Conservation (phyloP, 1,140 invertebrate species). For the Marisa cornuarietis region DNA sequence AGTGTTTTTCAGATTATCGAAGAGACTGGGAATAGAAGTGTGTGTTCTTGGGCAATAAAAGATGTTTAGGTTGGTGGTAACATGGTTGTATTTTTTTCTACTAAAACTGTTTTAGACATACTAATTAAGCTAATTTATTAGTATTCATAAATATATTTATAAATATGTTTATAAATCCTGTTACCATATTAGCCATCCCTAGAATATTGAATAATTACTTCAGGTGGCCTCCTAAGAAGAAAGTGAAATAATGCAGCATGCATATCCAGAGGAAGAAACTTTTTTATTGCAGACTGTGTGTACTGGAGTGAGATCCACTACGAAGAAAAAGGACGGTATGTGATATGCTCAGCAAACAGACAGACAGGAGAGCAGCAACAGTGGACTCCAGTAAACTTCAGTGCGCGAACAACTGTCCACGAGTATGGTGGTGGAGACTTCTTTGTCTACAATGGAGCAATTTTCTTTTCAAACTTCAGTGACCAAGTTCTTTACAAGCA, state of each 20-base stretch:
- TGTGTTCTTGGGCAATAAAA: too few species aligned
- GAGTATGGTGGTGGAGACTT: conserved; percentile 66
- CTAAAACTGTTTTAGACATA: too few species aligned
- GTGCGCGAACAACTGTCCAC: conserved; percentile 61
- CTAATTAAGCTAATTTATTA: background rate
- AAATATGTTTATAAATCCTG: too few species aligned
- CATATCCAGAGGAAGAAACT: background rate
- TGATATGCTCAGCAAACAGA: conserved; percentile 51
- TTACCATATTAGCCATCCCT: background rate
- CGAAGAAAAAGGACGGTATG: conserved; percentile 56
- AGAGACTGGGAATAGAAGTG: too few species aligned
- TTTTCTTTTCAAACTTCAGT: conserved; percentile 62
- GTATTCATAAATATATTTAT: too few species aligned
- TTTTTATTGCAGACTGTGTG: conserved; percentile 46
- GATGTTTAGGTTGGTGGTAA: too few species aligned
- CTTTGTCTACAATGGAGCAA: conserved; percentile 49
- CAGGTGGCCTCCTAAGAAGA: background rate
- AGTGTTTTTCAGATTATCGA: too few species aligned
- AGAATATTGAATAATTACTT: background rate
- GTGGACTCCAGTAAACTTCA: conserved; percentile 61
- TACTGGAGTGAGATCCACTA: conserved; percentile 59
- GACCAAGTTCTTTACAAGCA: conserved; percentile 60
- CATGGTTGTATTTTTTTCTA: too few species aligned
- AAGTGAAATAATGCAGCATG: background rate
- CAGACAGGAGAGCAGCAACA: conserved; percentile 26